Evolutionary conservation across 2,797 vertebrate genomes (phyloP), one percentile per base, ranked within the genome.

Genomic region (Sebastiscus tertius): DNA sequence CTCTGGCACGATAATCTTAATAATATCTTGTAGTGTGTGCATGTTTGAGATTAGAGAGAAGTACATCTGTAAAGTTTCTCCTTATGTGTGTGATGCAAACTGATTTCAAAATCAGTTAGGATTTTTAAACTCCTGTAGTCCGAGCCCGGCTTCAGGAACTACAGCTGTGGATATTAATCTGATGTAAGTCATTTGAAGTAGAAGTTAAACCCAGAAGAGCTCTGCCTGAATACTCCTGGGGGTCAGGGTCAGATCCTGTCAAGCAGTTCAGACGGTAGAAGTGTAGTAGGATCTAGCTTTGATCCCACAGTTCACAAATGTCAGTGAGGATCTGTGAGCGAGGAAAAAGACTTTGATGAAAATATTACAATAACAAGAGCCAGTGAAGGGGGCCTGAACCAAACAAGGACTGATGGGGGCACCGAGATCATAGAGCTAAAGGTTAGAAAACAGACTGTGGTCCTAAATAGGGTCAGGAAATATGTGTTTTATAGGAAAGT

Each of bases 261-360:
- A 29, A 8, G 52, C 8, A 59, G 71, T 66, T 70, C 55, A 69
- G 72, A 84, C 12, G 24, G 46, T 26, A 6, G 46, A 68, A 49
- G 49, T 31, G 55, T 42, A 31, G 62, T 2, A 58, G 46, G 60
- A 46, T 77, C 62, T 39, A 18, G 31, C 70, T 89, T 82, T 83
- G 67, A 91, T 86, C 75, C 78, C 13, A 42, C 60, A 56, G 68
- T 79, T 87, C 68, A 80, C 42, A 78, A 75, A 81, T 79, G 68
- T 74, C 79, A 75, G 36, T 8, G n/a, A 33, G 55, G 71, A 77
- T 83, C 72, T 68, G 42, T 36, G 52, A 62, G 49, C 13, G 22
- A 13, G 33, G 6, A 59, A 72, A 82, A 76, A 75, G 22, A 67
- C 67, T 75, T 71, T 77, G 64, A 79, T 81, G 36, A 76, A 83